A percentile compares a stretch with the other conserved stretches of the same genome.
phyloP scores from a whole-genome alignment of 2,797 vertebrate species.

The Mallotus villosus region DNA sequence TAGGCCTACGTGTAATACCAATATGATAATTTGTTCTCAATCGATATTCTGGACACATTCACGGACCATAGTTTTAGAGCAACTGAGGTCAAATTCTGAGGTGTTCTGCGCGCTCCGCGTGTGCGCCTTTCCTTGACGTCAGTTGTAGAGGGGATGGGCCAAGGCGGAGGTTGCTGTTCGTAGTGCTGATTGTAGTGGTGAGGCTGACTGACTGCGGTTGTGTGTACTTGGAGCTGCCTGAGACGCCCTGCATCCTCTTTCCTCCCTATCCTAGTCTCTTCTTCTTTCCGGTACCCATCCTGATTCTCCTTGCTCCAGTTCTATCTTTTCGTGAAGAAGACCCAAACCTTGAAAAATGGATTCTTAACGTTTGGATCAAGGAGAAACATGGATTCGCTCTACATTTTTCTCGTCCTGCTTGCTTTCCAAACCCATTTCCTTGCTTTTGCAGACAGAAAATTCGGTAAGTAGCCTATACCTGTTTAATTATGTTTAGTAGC shows the following conservation, averaged over 20 bases:
- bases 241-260: conserved; percentile 7
- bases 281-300: conserved; percentile 17
- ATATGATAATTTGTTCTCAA: too few relatives aligned
- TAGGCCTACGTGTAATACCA: too few relatives aligned
- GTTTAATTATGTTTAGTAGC: neutral
- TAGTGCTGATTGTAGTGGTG: conserved; percentile 34
- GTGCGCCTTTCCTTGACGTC: conserved; percentile 30
- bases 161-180: conserved; percentile 24
- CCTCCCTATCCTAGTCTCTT: conserved; percentile 11
- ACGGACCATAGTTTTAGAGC: too few relatives aligned
- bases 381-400: conserved; percentile 52
- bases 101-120: neutral
- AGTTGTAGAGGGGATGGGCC: conserved; percentile 8
- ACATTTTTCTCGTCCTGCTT: conserved; percentile 41
- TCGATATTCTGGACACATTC: too few relatives aligned
- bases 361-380: conserved; percentile 41
- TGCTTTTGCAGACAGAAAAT: conserved; percentile 50
- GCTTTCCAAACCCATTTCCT: conserved; percentile 21
- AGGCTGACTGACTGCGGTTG: conserved; percentile 34
- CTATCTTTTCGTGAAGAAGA: conserved; percentile 4
- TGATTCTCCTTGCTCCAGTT: conserved; percentile 11
- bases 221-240: conserved; percentile 12
- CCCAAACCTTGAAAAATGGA: conserved; percentile 30
- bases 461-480: conserved; percentile 52
- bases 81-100: too few relatives aligned